phyloP scores from a whole-genome alignment of 2,797 vertebrate genomes.

The Melopsittacus undulatus region DNA sequence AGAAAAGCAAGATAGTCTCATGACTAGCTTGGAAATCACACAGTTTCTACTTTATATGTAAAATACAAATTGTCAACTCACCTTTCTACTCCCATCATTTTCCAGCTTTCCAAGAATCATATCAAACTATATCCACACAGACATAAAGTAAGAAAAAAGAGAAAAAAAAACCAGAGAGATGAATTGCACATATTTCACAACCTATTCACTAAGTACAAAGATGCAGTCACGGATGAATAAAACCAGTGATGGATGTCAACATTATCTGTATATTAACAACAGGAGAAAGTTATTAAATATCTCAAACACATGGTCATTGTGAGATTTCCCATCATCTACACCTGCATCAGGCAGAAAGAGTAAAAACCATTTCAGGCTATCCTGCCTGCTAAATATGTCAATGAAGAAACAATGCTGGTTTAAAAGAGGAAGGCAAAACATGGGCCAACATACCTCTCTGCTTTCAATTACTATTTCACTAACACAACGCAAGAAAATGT shows the following conservation, averaged over 20 bases:
- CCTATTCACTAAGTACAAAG: too few species aligned
- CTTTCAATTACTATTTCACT: constrained; percentile 97
- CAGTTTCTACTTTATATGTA: neutral
- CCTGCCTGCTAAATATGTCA: neutral
- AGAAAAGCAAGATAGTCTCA: neutral
- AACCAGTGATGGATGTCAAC: too few species aligned
- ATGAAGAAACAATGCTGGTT: neutral
- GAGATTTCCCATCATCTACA: too few species aligned
- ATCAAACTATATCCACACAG: constrained; percentile 84
- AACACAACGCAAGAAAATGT: constrained; percentile 97
- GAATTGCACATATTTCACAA: too few species aligned
- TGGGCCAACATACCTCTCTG: constrained; percentile 84
- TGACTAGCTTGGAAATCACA: neutral
- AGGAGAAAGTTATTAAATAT: too few species aligned
- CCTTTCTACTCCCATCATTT: constrained; percentile 95
- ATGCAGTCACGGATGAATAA: too few species aligned
- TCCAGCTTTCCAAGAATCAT: constrained; percentile 97
- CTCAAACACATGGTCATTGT: too few species aligned
- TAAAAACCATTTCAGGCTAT: neutral
- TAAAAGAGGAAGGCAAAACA: neutral
- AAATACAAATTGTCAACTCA: constrained; percentile 55
- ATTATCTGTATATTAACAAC: too few species aligned
- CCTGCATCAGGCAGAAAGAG: neutral
- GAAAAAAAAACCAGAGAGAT: too few species aligned
- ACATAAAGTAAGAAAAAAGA: too few species aligned